Evolutionary conservation across 1,140 invertebrate species (phyloP).

Genomic region (Philopotamus ludificatus): DNA sequence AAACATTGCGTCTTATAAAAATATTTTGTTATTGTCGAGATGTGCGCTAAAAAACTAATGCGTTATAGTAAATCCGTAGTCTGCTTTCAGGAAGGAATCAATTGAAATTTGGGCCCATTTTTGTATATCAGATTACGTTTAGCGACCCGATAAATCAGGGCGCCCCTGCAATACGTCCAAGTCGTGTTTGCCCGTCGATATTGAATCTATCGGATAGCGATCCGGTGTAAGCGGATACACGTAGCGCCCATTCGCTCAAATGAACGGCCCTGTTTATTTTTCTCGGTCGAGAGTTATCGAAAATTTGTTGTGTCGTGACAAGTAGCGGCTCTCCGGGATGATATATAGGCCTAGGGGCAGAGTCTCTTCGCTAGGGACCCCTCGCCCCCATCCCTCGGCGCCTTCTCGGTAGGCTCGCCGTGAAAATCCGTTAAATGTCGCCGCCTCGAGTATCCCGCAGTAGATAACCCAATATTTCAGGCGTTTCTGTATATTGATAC

Average conservation of each 20-base stretch:
- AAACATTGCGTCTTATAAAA: too few relatives aligned
- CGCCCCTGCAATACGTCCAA: slow-evolving; percentile 4
- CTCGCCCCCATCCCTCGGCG: background rate
- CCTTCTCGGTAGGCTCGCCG: background rate
- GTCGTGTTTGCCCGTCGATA: slow-evolving; percentile 13
- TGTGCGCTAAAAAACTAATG: too few relatives aligned
- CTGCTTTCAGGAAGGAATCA: too few relatives aligned
- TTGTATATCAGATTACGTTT: too few relatives aligned
- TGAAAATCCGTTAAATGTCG: too few relatives aligned
- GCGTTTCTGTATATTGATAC: too few relatives aligned
- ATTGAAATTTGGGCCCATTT: too few relatives aligned
- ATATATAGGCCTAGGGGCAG: slow-evolving; percentile 13
- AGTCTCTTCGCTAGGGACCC: background rate
- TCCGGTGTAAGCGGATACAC: slow-evolving; percentile 3
- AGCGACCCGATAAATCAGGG: too few relatives aligned
- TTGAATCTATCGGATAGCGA: slow-evolving; percentile 25
- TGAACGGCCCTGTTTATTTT: slow-evolving; percentile 25
- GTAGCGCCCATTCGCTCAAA: background rate
- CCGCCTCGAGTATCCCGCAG: too few relatives aligned
- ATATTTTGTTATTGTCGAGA: too few relatives aligned
- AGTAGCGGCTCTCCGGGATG: slow-evolving; percentile 21
- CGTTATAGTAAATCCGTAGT: too few relatives aligned
- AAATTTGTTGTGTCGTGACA: slow-evolving; percentile 28
- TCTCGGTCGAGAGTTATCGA: slow-evolving; percentile 15
- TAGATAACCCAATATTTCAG: too few relatives aligned